Evolutionary conservation across 2,888 invertebrate species (phyloP), one percentile per base, ranked within the genome.

Genomic region (Calliphora vomitoria): DNA sequence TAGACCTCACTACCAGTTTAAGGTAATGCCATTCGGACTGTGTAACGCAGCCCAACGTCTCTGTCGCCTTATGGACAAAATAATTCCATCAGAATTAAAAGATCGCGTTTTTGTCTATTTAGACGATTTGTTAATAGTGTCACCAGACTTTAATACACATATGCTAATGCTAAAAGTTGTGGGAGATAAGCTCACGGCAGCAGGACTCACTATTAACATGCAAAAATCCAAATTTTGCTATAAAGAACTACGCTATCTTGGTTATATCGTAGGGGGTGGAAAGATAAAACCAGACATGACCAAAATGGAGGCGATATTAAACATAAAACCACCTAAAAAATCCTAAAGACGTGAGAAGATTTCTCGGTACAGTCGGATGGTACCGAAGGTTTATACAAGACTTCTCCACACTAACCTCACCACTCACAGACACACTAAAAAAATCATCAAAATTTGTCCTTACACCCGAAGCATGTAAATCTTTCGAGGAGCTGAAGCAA

Each of bases 21-120:
- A 44, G 41, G 41, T 44, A 3, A 44, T 44, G 41, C 11, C 41
- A n/a, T 64, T 64, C 10, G 64, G 64, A 8, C 35, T 64, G 35
- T 66, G 66, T 13, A 78, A 66, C 38, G 64, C 66, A 38, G 62
- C 47, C 8, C 62, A 62, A 76, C 31, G 50, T 13, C 35, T 72
- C 4, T 72, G 58, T 8, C 35, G 18, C 1, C 25, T 58, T 20
- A 50, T 50, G n/a, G 50, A 50, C 6, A 50, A 50, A 6, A 6
- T 50, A n/a, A 50, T 50, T 6, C 50, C 41, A 8, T 44, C 11
- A 3, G 41, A 44, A 44, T 10, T 44, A 3, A 44, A 18, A 41
- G 66, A 66, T 15, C 44, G 68, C 3, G 15, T 47, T 47, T 75
- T 75, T 15, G 75, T 75, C 20, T 75, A 75, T 60, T 41, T 75